Percentiles rank a stretch among this genome's conserved stretches.
These are phyloP conservation scores for Theocolax elegans DNA, from an alignment of 1,140 invertebrate genomes.

Conservation along the genomic window DNA sequence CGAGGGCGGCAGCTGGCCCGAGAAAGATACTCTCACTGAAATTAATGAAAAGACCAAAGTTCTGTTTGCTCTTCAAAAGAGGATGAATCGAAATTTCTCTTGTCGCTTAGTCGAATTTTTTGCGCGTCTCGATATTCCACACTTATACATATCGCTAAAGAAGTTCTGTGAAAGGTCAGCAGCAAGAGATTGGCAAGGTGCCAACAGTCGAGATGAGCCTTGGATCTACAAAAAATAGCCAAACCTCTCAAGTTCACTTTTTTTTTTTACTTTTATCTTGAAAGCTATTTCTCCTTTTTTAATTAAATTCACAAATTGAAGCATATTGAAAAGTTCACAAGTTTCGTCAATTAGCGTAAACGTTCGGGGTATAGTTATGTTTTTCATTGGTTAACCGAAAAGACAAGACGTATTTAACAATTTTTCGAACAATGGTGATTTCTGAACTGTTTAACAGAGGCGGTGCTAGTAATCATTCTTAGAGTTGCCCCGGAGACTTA, in stretches of 20 bases:
- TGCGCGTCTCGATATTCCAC: background rate
- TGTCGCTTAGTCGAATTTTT: background rate
- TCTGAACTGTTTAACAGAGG: too few species aligned
- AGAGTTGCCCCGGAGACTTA: background rate
- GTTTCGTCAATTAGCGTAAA: slow-evolving; percentile 16
- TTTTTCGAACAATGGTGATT: too few species aligned
- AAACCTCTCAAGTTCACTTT: background rate
- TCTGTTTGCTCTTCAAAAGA: background rate
- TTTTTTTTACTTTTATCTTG: background rate
- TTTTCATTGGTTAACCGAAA: too few species aligned
- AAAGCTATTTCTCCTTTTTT: background rate
- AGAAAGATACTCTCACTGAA: slow-evolving; percentile 23
- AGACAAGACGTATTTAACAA: too few species aligned
- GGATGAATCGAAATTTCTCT: too few species aligned
- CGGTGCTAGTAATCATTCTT: background rate
- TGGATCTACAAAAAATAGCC: slow-evolving; percentile 26
- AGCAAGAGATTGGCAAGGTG: too few species aligned
- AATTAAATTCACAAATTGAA: background rate
- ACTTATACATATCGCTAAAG: background rate
- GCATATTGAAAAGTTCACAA: slow-evolving; percentile 10
- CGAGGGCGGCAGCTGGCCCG: background rate
- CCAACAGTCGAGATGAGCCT: background rate
- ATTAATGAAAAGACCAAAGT: slow-evolving; percentile 28
- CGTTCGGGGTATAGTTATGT: background rate
- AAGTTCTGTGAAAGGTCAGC: slow-evolving; percentile 13